phyloP scores from a whole-genome alignment of 2,797 vertebrate species.

The Melopsittacus undulatus region DNA sequence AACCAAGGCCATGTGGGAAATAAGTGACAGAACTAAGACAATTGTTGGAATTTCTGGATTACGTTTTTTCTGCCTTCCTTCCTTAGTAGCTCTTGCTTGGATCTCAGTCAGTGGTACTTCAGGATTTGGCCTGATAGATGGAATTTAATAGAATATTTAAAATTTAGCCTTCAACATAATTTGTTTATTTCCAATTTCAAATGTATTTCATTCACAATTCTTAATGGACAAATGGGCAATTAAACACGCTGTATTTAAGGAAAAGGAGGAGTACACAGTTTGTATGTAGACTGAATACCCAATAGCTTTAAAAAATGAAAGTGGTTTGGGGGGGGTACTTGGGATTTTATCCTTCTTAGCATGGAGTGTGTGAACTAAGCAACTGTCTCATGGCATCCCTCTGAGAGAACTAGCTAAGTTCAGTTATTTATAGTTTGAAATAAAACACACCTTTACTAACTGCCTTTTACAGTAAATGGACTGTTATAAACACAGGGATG shows the following conservation, averaged over 20 bases:
- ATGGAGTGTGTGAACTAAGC: slow-evolving; percentile 18
- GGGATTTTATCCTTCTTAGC: slow-evolving; percentile 32
- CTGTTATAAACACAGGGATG: slow-evolving; percentile 50
- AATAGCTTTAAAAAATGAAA: not conserved
- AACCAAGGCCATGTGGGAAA: not conserved
- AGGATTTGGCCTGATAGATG: not conserved
- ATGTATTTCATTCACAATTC: slow-evolving; percentile 43
- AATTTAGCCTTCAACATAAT: slow-evolving; percentile 52
- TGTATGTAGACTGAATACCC: not conserved
- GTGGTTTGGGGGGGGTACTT: not conserved
- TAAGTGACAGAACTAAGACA: not conserved
- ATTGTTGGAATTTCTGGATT: not conserved
- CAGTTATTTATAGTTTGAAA: slow-evolving; percentile 64
- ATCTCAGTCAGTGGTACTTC: not conserved
- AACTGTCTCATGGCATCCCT: slow-evolving; percentile 23
- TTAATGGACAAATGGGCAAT: not conserved
- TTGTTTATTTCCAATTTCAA: slow-evolving; percentile 64
- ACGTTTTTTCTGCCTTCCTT: not conserved
- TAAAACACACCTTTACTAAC: slow-evolving; percentile 63
- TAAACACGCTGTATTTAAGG: not conserved
- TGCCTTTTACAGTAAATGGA: slow-evolving; percentile 69
- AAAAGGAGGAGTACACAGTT: not conserved
- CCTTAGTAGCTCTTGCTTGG: not conserved
- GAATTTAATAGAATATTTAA: slow-evolving; percentile 29
- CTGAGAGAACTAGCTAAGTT: slow-evolving; percentile 53